Base-by-base conservation (phyloP, 1,140 invertebrate genomes). In the Drosophila mojavensis region DNA sequence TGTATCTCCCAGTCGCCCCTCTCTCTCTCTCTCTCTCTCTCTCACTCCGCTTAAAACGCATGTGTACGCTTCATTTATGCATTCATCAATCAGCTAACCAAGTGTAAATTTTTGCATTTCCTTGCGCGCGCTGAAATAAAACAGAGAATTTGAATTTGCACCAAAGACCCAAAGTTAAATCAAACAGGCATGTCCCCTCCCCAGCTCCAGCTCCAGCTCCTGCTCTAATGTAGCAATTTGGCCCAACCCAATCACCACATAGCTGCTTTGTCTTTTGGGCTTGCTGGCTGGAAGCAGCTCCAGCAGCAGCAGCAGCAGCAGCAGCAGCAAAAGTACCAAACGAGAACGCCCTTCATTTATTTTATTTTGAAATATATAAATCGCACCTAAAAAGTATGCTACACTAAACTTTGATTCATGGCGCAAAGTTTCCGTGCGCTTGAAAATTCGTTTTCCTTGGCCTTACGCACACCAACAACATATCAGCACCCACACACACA, bases 31-130 rank as follows among this genome's bases (percentile, higher is more conserved):
- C 26, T 15, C 33, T 33, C 33, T 5, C 13, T 11, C 36, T 0
- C 41, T 36, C 11, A 5, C 20, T 43, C 17, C 24, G 55, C 41
- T 64, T 68, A 70, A 73, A 80, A 76, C 79, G 83, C 79, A 89
- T 88, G 83, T 88, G 83, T 88, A 90, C 84, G 81, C 86, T 90
- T 90, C 88, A 90, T 90, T 90, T 90, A 90, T 91, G 81, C 89
- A 91, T 91, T 89, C 89, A 91, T 91, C 89, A 91, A 91, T 91
- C 89, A 91, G 89, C 82, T 89, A 91, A 91, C 89, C 90, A 91
- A 91, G 89, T 91, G 89, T 91, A 80, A 91, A 88, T 82, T 91
- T 82, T 91, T 89, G 81, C 85, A 90, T 83, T 86, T 88, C 75
- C 76, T 64, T 47, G 43, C 43, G 78, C 62, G 81, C 85, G 81